phyloP scores from a whole-genome alignment of 2,888 invertebrate species.

The Cataglyphis livida region DNA sequence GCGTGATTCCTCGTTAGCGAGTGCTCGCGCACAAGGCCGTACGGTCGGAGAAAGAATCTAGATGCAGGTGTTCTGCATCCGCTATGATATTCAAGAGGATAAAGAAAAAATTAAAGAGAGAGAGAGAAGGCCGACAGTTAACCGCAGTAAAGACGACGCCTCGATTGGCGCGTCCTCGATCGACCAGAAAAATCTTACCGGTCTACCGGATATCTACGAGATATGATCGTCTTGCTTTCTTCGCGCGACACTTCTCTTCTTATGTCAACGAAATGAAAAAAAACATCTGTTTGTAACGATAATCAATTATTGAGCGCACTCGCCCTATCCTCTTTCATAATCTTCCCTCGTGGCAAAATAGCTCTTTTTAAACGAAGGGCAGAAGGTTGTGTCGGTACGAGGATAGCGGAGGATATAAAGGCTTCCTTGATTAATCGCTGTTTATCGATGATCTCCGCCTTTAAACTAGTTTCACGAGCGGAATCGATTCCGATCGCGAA shows the following conservation, averaged over 20 bases:
- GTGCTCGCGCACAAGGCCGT: slow-evolving; percentile 42
- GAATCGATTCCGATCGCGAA: slow-evolving; percentile 48
- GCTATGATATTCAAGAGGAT: slow-evolving; percentile 47
- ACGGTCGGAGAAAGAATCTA: background rate
- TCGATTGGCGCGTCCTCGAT: slow-evolving; percentile 39
- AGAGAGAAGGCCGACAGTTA: slow-evolving; percentile 21
- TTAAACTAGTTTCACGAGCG: slow-evolving; percentile 40
- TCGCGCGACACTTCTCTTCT: slow-evolving; percentile 17
- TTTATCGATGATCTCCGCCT: slow-evolving; percentile 47
- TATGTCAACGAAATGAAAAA: slow-evolving; percentile 4
- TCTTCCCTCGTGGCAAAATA: slow-evolving; percentile 10
- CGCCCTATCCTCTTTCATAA: background rate
- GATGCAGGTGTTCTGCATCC: slow-evolving; percentile 59
- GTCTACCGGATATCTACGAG: background rate
- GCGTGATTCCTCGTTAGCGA: slow-evolving; percentile 53
- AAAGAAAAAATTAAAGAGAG: slow-evolving; percentile 12
- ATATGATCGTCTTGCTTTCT: slow-evolving; percentile 12
- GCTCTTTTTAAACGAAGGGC: slow-evolving; percentile 39
- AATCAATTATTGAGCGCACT: slow-evolving; percentile 34
- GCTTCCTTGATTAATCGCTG: slow-evolving; percentile 41
- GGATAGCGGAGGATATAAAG: slow-evolving; percentile 24
- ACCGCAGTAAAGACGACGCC: slow-evolving; percentile 44
- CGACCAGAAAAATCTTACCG: slow-evolving; percentile 15
- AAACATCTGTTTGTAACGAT: background rate
- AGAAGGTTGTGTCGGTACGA: slow-evolving; percentile 9